phyloP scores from a whole-genome alignment of 2,888 invertebrate species.

The Trypoxylon attenuatum region DNA sequence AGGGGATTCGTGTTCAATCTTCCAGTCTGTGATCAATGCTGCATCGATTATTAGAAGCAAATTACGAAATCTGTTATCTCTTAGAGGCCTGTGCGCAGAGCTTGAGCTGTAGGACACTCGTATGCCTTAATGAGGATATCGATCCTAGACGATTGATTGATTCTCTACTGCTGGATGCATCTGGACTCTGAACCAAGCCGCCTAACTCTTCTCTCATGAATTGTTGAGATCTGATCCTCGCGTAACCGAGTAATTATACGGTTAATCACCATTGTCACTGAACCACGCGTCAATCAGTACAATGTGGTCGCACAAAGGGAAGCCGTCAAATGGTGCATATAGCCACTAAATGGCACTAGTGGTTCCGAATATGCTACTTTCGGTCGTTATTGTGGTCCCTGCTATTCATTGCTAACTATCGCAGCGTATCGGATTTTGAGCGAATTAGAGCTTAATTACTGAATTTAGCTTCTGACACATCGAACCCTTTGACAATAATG shows the following conservation, averaged over 20 bases:
- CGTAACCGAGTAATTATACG: conserved; percentile 45
- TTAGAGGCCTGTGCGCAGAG: background rate
- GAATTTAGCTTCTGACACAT: too few relatives aligned
- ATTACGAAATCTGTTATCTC: conserved; percentile 2
- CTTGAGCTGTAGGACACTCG: too few relatives aligned
- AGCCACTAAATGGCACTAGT: background rate
- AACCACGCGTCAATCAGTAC: conserved; percentile 20
- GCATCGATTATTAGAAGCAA: background rate
- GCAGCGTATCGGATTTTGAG: too few relatives aligned
- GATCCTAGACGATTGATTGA: conserved; percentile 30
- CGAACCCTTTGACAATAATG: too few relatives aligned
- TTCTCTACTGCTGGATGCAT: too few relatives aligned
- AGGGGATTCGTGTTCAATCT: too few relatives aligned
- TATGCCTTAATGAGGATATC: conserved; percentile 12
- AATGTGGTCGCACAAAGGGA: conserved; percentile 1
- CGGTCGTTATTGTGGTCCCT: background rate
- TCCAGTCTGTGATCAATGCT: background rate
- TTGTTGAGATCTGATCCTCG: conserved; percentile 23
- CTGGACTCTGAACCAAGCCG: conserved; percentile 1
- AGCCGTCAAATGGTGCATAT: conserved; percentile 31
- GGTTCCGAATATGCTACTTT: background rate
- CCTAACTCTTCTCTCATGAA: conserved; percentile 19
- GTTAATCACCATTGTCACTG: conserved; percentile 40
- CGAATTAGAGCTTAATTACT: too few relatives aligned
- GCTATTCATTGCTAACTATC: background rate